These are phyloP conservation scores for Myiagra hebetior DNA, from an alignment of 2,113 vertebrate genomes.

Conservation along the genomic window DNA sequence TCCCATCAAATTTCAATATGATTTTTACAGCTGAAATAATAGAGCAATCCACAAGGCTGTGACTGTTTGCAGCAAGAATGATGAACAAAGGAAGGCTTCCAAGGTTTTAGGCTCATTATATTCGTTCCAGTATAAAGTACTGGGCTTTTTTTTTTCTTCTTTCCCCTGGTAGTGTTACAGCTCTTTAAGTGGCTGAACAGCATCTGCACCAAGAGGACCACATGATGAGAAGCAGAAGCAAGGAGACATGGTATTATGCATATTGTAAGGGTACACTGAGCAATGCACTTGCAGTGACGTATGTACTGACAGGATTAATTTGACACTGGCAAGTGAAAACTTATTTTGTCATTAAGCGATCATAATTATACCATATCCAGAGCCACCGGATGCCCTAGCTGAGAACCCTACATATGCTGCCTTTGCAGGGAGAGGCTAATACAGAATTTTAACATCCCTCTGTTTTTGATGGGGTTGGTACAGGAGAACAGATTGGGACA, in stretches of 20 bases:
- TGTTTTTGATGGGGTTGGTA: neutral
- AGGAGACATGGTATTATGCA: neutral
- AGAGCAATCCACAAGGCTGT: neutral
- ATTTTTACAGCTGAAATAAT: slow-evolving; percentile 41
- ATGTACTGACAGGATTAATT: slow-evolving; percentile 53
- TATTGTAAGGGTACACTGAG: slow-evolving; percentile 1
- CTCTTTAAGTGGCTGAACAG: slow-evolving; percentile 41
- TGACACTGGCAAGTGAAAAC: slow-evolving; percentile 43
- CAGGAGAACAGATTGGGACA: neutral
- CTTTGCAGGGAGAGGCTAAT: neutral
- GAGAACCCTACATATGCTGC: neutral
- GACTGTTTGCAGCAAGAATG: neutral
- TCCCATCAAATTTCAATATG: neutral
- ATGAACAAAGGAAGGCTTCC: slow-evolving; percentile 4
- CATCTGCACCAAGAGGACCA: slow-evolving; percentile 50
- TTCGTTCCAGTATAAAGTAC: neutral
- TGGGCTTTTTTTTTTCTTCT: neutral
- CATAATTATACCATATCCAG: slow-evolving; percentile 20
- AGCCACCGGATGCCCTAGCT: slow-evolving; percentile 34
- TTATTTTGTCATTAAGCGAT: slow-evolving; percentile 53
- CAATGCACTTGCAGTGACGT: neutral
- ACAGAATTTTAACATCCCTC: neutral
- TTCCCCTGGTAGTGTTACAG: neutral
- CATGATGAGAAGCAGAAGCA: slow-evolving; percentile 46
- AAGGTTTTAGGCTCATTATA: slow-evolving; percentile 32